Conservation (phyloP, 2,888 invertebrate genomes). For the Torymus auratus region DNA sequence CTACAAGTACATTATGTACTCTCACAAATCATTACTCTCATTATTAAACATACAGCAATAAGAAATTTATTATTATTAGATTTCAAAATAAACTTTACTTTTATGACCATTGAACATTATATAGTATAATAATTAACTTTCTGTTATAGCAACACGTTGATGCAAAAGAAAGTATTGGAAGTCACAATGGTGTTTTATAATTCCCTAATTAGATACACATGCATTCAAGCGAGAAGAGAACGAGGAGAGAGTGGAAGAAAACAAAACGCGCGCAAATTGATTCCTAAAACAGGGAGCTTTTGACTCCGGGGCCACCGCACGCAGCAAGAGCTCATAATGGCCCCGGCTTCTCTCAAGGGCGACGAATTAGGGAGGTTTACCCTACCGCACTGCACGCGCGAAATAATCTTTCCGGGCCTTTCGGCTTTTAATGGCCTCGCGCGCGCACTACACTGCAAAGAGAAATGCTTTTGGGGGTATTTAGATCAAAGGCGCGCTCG, state of each 20-base stretch:
- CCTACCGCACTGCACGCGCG: slow-evolving; percentile 7
- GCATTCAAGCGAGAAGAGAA: not conserved
- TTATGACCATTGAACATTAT: too few relatives aligned
- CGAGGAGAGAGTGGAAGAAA: not conserved
- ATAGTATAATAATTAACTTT: too few relatives aligned
- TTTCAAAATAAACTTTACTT: too few relatives aligned
- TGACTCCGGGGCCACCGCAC: not conserved
- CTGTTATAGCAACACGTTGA: too few relatives aligned
- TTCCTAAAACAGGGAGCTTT: slow-evolving; percentile 45
- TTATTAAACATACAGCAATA: too few relatives aligned
- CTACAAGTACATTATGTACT: too few relatives aligned
- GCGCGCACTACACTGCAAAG: not conserved
- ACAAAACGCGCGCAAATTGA: slow-evolving; percentile 43
- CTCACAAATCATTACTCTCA: too few relatives aligned
- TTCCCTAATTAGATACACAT: too few relatives aligned
- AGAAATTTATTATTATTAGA: too few relatives aligned
- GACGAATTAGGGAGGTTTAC: slow-evolving; percentile 52
- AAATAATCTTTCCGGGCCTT: slow-evolving; percentile 41
- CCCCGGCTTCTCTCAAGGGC: not conserved
- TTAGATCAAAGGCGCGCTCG: slow-evolving; percentile 45
- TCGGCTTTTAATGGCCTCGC: slow-evolving; percentile 25
- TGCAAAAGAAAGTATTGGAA: too few relatives aligned
- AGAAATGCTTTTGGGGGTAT: slow-evolving; percentile 38
- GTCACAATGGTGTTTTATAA: too few relatives aligned
- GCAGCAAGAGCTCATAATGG: not conserved